A percentile compares a stretch with the other conserved stretches of the same genome.
phyloP scores from a whole-genome alignment of 2,888 invertebrate genomes.

The Andrena dorsata region DNA sequence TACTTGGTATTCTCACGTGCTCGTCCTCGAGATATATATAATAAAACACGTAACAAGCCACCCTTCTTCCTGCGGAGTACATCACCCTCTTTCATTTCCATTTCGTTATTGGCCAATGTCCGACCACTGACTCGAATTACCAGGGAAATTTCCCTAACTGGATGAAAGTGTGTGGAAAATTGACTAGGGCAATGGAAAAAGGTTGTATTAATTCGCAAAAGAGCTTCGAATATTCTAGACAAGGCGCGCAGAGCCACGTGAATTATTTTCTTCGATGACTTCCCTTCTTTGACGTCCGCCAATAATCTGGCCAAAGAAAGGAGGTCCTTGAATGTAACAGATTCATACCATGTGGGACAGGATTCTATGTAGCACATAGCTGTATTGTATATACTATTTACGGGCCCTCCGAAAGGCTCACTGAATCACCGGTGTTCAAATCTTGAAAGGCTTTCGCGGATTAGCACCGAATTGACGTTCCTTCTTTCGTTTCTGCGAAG shows the following conservation, averaged over 20 bases:
- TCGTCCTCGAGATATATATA: too few species aligned
- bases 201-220: constrained; percentile 48
- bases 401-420: constrained; percentile 46
- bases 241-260: constrained; percentile 3
- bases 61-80: not conserved
- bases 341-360: constrained; percentile 62
- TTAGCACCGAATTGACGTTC: constrained; percentile 64
- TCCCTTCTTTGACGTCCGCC: constrained; percentile 25
- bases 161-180: constrained; percentile 12
- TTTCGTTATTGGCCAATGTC: not conserved
- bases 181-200: not conserved
- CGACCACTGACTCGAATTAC: not conserved
- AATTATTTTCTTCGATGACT: constrained; percentile 26
- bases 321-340: constrained; percentile 64
- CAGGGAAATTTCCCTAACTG: not conserved
- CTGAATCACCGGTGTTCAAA: constrained; percentile 59
- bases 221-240: constrained; percentile 16
- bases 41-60: not conserved
- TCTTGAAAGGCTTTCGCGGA: constrained; percentile 61
- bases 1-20: not conserved
- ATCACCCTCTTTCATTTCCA: constrained; percentile 2
- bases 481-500: constrained; percentile 34
- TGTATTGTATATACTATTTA: constrained; percentile 60
- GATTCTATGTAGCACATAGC: constrained; percentile 48
- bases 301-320: constrained; percentile 71